A percentile compares a stretch with the other conserved stretches of the same genome.
Conservation (phyloP, 2,888 invertebrate species). For the Habroteleia sp. region DNA sequence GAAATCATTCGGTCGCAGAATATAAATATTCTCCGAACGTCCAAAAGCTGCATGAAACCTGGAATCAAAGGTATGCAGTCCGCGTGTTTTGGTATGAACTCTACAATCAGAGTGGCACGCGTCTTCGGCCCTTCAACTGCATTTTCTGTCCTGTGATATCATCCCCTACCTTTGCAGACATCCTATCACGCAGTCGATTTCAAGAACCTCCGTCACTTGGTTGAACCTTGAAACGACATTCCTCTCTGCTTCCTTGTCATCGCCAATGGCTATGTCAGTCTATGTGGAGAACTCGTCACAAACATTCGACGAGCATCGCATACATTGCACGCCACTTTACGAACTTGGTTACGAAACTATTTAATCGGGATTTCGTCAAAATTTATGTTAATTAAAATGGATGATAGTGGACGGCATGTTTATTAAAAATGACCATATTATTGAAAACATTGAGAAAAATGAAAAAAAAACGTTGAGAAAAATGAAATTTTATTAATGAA, state of each 20-base stretch:
- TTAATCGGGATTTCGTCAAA: slow-evolving; percentile 50
- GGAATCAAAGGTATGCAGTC: slow-evolving; percentile 73
- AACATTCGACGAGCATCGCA: slow-evolving; percentile 60
- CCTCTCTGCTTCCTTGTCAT: slow-evolving; percentile 60
- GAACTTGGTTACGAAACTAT: slow-evolving; percentile 54
- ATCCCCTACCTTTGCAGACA: slow-evolving; percentile 44
- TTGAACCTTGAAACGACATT: slow-evolving; percentile 59
- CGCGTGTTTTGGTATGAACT: slow-evolving; percentile 70
- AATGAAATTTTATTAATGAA: too few relatives aligned
- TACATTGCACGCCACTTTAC: slow-evolving; percentile 49
- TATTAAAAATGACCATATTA: slow-evolving; percentile 24
- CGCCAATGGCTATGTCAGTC: slow-evolving; percentile 59
- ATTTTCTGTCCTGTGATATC: slow-evolving; percentile 37
- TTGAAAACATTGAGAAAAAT: too few relatives aligned
- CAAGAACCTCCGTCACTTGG: slow-evolving; percentile 54
- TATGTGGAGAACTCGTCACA: slow-evolving; percentile 58
- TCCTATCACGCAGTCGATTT: slow-evolving; percentile 50
- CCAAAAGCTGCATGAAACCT: slow-evolving; percentile 69
- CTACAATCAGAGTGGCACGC: slow-evolving; percentile 61
- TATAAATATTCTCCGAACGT: slow-evolving; percentile 71
- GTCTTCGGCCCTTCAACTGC: slow-evolving; percentile 46
- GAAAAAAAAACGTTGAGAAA: too few relatives aligned
- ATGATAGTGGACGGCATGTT: slow-evolving; percentile 15
- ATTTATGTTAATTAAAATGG: slow-evolving; percentile 18
- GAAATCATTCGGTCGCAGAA: slow-evolving; percentile 39